These are phyloP conservation scores for Drosophila mercatorum DNA, from an alignment of 2,888 invertebrate species.

Conservation along the genomic window DNA sequence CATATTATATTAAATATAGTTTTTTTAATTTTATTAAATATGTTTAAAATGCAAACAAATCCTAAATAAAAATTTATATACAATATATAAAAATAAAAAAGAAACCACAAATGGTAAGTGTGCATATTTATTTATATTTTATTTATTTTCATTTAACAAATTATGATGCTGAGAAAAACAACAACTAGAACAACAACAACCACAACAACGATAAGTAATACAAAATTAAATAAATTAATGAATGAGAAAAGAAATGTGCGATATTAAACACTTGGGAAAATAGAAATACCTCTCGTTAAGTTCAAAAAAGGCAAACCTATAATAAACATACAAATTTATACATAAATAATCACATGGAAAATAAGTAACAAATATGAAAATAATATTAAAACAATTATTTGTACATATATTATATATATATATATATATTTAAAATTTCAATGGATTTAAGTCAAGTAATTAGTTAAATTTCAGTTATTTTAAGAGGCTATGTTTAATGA, in stretches of 20 bases:
- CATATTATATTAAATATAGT: conserved; percentile 54
- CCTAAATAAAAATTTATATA: conserved; percentile 71
- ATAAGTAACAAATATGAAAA: background rate
- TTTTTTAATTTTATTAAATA: conserved; percentile 73
- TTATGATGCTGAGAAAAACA: conserved; percentile 46
- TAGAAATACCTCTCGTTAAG: conserved; percentile 85
- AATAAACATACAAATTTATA: conserved; percentile 58
- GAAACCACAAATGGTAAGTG: background rate
- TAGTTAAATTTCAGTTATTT: conserved; percentile 42
- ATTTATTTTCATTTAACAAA: conserved; percentile 34
- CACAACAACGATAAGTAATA: conserved; percentile 54
- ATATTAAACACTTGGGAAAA: conserved; percentile 84
- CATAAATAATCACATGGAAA: conserved; percentile 27
- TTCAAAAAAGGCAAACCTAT: conserved; percentile 82
- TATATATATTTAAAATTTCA: conserved; percentile 34
- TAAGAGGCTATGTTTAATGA: conserved; percentile 49
- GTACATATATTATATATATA: conserved; percentile 26
- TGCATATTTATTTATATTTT: conserved; percentile 24
- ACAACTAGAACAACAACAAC: conserved; percentile 30
- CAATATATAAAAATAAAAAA: conserved; percentile 56
- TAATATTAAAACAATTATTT: conserved; percentile 20
- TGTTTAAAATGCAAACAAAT: conserved; percentile 69
- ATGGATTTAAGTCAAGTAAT: conserved; percentile 12
- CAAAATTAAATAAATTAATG: conserved; percentile 34
- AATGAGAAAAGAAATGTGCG: conserved; percentile 39